Conservation (phyloP, 2,888 invertebrate genomes). For the Dynastes tityus region DNA sequence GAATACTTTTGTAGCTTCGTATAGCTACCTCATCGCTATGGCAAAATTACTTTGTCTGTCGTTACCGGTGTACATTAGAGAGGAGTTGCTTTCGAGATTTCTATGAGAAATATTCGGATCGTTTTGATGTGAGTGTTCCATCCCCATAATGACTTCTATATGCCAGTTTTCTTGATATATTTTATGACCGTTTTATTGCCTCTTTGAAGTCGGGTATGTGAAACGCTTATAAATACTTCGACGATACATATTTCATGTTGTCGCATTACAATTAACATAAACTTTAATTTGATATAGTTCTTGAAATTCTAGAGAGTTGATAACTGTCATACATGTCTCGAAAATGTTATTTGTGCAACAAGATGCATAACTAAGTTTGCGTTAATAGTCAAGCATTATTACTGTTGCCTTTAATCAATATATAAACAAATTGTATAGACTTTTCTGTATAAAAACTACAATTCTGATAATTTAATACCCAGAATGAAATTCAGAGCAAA, state of each 20-base stretch:
- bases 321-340: background rate
- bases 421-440: no score
- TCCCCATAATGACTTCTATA: conserved; percentile 36
- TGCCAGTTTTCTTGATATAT: conserved; percentile 50
- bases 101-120: conserved; percentile 28
- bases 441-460: no score
- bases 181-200: conserved; percentile 47
- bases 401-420: no score
- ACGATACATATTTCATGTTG: conserved; percentile 35
- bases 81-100: background rate
- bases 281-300: conserved; percentile 32
- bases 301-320: conserved; percentile 12
- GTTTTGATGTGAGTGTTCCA: conserved; percentile 31
- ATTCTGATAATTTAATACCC: no score
- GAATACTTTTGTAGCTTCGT: background rate
- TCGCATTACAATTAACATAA: conserved; percentile 46
- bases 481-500: no score
- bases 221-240: conserved; percentile 43
- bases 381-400: no score
- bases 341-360: background rate
- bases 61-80: background rate
- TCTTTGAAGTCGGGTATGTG: conserved; percentile 47
- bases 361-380: no score
- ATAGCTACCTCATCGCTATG: background rate
- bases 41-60: conserved; percentile 7